Base-by-base conservation (phyloP, 2,888 invertebrate species). In the Cosmia trapezina region DNA sequence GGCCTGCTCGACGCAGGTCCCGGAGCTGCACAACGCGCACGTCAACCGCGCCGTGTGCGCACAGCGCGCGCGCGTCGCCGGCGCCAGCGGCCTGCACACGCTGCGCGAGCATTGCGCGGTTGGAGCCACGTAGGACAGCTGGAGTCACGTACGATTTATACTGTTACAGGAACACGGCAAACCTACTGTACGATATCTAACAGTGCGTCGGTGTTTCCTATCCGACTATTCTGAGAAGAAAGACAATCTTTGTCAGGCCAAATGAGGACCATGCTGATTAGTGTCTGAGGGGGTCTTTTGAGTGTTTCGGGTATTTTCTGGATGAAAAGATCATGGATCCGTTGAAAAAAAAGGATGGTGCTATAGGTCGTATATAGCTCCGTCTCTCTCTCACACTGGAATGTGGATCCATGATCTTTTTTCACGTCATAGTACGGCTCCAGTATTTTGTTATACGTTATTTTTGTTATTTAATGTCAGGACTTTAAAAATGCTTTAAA, bases 21-120 rank as follows among this genome's bases (percentile, higher is more conserved):
- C 97, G 0, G 97, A 97, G 84, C 88, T 97, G 0, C 97, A 97
- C 91, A 97, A 97, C 90, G 94, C 97, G 0, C 94, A 95, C 80
- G 94, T 97, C 12, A 97, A 97, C 90, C 89, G 93, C 0, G 82
- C 83, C 0, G 87, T 93, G 0, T 37, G 75, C 4, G 89, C 87
- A 0, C 0, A 0, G 4, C 80, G 84, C 60, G 75, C 88, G 0
- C 76, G 89, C 0, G 89, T 94, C 0, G 89, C 88, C 0, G 84
- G 86, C 0, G 12, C 76, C 0, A 12, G 47, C 0, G 91, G 91
- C 0, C 43, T 92, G 0, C 53, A 41, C 0, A 41, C 83, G 0
- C 80, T 93, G 3, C 56, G 62, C 0, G 78, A 83, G 0, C 90
- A 91, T 75, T 87, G 43, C 4, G 17, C 41, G 12, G 22, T 0